phyloP scores from a whole-genome alignment of 2,113 vertebrate species.

The Cryptotis parvus region DNA sequence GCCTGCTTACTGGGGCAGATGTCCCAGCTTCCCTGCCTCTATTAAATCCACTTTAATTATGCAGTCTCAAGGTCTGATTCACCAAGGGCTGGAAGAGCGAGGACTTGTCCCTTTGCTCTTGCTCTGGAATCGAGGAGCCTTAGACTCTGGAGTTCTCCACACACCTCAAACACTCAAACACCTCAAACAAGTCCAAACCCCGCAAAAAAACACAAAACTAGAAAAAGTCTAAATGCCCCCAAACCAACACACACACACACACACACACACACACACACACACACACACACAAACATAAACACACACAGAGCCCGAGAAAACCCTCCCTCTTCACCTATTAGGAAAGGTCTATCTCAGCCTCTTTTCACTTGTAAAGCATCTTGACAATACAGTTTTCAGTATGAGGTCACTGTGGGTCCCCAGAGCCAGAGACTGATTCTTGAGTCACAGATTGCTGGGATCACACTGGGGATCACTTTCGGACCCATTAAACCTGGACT shows the following conservation, averaged over 20 bases:
- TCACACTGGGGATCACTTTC: rapidly evolving
- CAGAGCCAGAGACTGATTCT: background rate
- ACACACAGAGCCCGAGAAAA: background rate
- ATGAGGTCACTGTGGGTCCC: background rate
- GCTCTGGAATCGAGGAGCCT: constrained; percentile 63
- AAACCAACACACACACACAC: too few relatives aligned
- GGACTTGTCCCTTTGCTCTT: constrained; percentile 72
- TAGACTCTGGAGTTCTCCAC: background rate
- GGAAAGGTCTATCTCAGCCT: background rate
- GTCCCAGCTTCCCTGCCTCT: constrained; percentile 68
- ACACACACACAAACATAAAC: background rate
- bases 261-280: background rate
- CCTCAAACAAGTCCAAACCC: background rate
- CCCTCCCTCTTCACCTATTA: background rate
- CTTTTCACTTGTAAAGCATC: background rate
- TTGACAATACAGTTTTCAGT: background rate
- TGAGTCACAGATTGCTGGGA: background rate
- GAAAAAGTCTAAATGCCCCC: too few relatives aligned
- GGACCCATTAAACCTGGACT: too few relatives aligned
- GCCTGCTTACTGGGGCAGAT: constrained; percentile 82
- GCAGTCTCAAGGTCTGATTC: constrained; percentile 85
- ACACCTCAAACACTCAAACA: constrained; percentile 25
- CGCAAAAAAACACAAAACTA: too few relatives aligned
- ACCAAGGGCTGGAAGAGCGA: constrained; percentile 64
- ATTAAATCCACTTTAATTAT: constrained; percentile 87